A percentile compares a stretch with the other conserved stretches of the same genome.
These are phyloP conservation scores for Ovibos moschatus DNA, from an alignment of 2,113 vertebrate species.

Conservation along the genomic window DNA sequence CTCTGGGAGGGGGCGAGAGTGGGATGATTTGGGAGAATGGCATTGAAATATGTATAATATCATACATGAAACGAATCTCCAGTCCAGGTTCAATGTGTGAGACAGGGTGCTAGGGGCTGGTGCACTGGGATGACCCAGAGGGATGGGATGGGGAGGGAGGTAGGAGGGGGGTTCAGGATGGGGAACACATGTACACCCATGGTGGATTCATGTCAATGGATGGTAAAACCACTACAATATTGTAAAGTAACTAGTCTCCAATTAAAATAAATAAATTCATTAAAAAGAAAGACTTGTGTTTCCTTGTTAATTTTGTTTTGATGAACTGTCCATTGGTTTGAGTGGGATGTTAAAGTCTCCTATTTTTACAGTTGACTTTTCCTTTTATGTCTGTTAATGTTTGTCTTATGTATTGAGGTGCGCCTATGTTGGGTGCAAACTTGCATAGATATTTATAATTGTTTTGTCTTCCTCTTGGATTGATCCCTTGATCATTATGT, in stretches of 20 bases:
- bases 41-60: no score
- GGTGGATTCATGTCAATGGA: no score
- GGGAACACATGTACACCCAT: no score
- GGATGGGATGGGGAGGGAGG: no score
- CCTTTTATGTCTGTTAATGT: not conserved
- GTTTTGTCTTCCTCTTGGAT: not conserved
- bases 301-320: not conserved
- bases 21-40: no score
- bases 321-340: not conserved
- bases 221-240: no score
- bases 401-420: not conserved
- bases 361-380: not conserved
- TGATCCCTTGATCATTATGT: not conserved
- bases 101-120: not conserved
- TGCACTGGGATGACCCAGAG: no score
- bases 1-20: not conserved
- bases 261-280: not conserved
- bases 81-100: not conserved
- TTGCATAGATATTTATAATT: not conserved
- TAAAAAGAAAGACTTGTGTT: not conserved
- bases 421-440: not conserved
- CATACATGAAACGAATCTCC: rapidly evolving
- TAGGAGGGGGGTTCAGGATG: no score
- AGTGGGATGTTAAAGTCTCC: not conserved
- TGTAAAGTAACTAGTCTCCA: no score